Percentiles rank a stretch among this genome's conserved stretches.
These are phyloP conservation scores for Gonatopus flavifemur DNA, from an alignment of 1,140 invertebrate genomes.

Conservation along the genomic window DNA sequence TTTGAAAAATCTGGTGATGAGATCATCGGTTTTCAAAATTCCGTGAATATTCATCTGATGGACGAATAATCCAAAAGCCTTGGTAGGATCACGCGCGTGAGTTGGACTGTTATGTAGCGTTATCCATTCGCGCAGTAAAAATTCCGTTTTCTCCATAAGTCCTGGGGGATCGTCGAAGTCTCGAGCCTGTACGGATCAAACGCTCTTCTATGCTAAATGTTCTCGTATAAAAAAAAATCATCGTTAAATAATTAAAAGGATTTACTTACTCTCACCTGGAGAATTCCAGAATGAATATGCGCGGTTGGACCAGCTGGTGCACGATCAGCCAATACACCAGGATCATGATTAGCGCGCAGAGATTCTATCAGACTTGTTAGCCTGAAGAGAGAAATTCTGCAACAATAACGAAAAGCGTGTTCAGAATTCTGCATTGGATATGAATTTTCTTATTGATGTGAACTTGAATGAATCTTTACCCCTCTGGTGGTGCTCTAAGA, in stretches of 20 bases:
- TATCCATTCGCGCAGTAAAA: slow-evolving; percentile 93
- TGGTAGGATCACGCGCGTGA: slow-evolving; percentile 82
- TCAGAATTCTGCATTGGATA: no score
- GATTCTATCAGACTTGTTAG: slow-evolving; percentile 75
- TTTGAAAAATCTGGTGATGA: slow-evolving; percentile 96
- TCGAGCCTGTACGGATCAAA: slow-evolving; percentile 64
- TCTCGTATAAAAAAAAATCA: slow-evolving; percentile 2
- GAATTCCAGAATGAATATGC: slow-evolving; percentile 91
- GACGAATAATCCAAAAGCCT: slow-evolving; percentile 93
- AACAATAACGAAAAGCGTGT: slow-evolving; percentile 16
- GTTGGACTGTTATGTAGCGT: slow-evolving; percentile 81
- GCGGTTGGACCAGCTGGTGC: slow-evolving; percentile 75
- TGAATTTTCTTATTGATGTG: no score
- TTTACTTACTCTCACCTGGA: slow-evolving; percentile 69
- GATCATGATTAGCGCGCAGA: slow-evolving; percentile 72
- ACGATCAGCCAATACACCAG: slow-evolving; percentile 69
- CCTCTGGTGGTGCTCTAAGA: slow-evolving; percentile 77
- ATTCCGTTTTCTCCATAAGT: slow-evolving; percentile 94
- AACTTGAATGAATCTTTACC: slow-evolving; percentile 49
- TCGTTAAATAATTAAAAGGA: slow-evolving; percentile 9
- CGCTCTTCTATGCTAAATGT: slow-evolving; percentile 10
- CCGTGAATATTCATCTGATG: slow-evolving; percentile 96
- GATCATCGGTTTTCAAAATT: slow-evolving; percentile 95
- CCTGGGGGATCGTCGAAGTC: slow-evolving; percentile 94
- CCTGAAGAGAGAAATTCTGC: slow-evolving; percentile 54